These are phyloP conservation scores for Gallinago media DNA, from an alignment of 2,113 vertebrate genomes.

Conservation along the genomic window DNA sequence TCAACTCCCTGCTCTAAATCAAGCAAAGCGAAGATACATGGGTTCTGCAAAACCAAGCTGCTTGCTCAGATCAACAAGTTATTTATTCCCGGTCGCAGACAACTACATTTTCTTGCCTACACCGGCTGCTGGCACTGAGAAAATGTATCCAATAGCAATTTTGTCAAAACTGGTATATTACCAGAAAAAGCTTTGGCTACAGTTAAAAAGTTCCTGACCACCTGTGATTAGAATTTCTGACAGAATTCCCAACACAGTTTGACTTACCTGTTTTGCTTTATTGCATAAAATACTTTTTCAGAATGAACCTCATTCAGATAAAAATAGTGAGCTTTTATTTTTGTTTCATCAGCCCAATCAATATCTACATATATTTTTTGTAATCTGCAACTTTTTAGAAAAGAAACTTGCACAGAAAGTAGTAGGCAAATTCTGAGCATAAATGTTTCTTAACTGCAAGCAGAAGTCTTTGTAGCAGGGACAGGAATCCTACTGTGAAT, in stretches of 20 bases:
- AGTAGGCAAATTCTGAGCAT: background rate
- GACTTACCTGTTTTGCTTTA: background rate
- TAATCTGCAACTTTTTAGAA: background rate
- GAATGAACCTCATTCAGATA: background rate
- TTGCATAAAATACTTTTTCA: background rate
- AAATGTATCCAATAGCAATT: background rate
- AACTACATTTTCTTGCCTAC: slow-evolving; percentile 13
- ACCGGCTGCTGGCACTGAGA: background rate
- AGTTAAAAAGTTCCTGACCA: background rate
- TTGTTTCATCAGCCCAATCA: background rate
- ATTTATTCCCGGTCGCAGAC: slow-evolving; percentile 18
- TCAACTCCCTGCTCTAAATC: background rate
- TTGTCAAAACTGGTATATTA: slow-evolving; percentile 3
- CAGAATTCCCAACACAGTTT: background rate
- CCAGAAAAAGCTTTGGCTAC: slow-evolving; percentile 7
- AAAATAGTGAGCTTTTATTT: background rate
- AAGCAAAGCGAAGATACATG: background rate
- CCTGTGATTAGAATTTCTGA: slow-evolving; percentile 19
- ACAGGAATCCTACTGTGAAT: background rate
- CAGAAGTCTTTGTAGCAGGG: background rate
- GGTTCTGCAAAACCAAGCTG: background rate
- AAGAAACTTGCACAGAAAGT: background rate
- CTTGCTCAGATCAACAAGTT: background rate
- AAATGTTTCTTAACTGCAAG: background rate
- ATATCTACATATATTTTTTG: background rate